A percentile compares a stretch with the other conserved stretches of the same genome.
These are phyloP conservation scores for Parambassis ranga DNA, from an alignment of 2,797 vertebrate genomes.

Conservation along the genomic window DNA sequence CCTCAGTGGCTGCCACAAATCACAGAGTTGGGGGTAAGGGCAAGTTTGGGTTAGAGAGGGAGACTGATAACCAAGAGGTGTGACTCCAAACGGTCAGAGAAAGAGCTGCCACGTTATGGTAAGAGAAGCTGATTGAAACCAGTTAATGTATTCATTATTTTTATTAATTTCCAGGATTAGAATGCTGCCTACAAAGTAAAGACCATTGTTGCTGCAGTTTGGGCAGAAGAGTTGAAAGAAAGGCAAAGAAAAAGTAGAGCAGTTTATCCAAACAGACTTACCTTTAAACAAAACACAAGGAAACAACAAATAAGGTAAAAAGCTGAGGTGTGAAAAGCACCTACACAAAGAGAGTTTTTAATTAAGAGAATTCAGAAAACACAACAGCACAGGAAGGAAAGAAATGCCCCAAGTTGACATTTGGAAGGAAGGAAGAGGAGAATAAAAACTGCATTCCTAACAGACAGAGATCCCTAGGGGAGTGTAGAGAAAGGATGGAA, in stretches of 20 bases:
- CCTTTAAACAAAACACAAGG: conserved; percentile 20
- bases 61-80: neutral
- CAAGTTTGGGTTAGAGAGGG: neutral
- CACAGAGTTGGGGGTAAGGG: neutral
- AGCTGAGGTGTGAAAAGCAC: neutral
- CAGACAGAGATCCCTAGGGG: conserved; percentile 7
- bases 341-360: conserved; percentile 28
- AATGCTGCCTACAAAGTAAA: no score
- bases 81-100: neutral
- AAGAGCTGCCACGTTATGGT: neutral
- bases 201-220: neutral
- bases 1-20: conserved; percentile 22
- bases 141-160: no score
- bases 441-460: conserved; percentile 10
- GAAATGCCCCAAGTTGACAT: conserved; percentile 33
- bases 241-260: conserved; percentile 5
- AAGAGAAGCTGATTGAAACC: no score
- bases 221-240: neutral
- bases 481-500: neutral
- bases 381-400: neutral
- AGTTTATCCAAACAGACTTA: conserved; percentile 6
- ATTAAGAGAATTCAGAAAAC: conserved; percentile 36
- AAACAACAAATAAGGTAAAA: neutral
- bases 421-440: conserved; percentile 10
- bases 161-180: neutral